phyloP scores from a whole-genome alignment of 2,797 vertebrate species.

The Acrossocheilus wenchowensis region DNA sequence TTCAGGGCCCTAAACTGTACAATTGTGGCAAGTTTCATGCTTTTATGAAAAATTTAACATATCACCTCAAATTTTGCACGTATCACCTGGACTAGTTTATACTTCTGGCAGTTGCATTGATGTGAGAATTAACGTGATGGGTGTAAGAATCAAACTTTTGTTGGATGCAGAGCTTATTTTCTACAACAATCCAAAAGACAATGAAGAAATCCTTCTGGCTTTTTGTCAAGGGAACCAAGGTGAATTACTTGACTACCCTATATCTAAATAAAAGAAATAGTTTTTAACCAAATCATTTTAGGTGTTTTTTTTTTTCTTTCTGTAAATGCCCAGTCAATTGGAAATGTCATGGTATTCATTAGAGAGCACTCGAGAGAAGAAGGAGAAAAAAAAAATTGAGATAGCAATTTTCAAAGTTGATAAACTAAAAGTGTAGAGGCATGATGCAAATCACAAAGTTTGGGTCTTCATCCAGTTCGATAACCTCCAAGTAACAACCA shows the following conservation, averaged over 20 bases:
- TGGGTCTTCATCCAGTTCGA: background rate
- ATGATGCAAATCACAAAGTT: background rate
- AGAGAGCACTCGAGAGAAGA: background rate
- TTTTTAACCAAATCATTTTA: background rate
- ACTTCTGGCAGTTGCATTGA: too few species aligned
- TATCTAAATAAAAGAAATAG: background rate
- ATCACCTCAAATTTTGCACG: too few species aligned
- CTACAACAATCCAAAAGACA: background rate
- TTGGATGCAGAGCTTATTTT: background rate
- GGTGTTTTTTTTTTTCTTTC: background rate
- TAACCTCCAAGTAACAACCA: too few species aligned
- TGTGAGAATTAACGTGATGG: too few species aligned
- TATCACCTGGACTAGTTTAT: too few species aligned
- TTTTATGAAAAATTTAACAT: too few species aligned
- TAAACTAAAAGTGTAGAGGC: background rate
- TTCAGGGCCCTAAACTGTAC: too few species aligned
- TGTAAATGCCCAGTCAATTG: background rate
- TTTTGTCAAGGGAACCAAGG: background rate
- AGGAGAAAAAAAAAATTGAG: too few species aligned
- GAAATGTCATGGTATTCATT: background rate
- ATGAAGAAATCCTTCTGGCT: background rate
- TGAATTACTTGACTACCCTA: background rate
- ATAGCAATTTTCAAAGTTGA: background rate
- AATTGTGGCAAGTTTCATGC: too few species aligned
- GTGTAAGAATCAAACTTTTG: too few species aligned